Conservation (phyloP, 2,888 invertebrate genomes). For the Scrobipalpa costella region DNA sequence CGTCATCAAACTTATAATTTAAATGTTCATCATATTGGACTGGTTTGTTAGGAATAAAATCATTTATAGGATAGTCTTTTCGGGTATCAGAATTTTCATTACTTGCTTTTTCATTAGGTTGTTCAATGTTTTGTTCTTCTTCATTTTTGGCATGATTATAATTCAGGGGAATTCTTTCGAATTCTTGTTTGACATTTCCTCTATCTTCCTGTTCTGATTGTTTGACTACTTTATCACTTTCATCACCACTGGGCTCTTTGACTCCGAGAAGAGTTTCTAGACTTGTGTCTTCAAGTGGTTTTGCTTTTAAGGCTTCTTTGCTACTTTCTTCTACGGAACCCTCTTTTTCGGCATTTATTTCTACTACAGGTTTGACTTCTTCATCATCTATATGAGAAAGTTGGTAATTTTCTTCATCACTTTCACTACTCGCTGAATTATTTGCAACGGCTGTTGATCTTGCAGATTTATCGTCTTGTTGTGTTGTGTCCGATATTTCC, state of each 20-base stretch:
- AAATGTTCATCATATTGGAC: slow-evolving; percentile 63
- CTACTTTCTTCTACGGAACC: slow-evolving; percentile 40
- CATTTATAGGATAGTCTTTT: slow-evolving; percentile 38
- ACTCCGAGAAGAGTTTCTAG: slow-evolving; percentile 50
- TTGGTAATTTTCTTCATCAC: slow-evolving; percentile 41
- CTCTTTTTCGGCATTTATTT: slow-evolving; percentile 54
- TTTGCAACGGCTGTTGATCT: slow-evolving; percentile 37
- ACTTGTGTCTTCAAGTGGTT: slow-evolving; percentile 43
- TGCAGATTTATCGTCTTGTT: slow-evolving; percentile 34
- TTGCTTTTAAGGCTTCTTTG: slow-evolving; percentile 40
- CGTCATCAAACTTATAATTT: slow-evolving; percentile 67
- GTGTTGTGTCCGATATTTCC: slow-evolving; percentile 32
- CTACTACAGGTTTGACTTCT: slow-evolving; percentile 70
- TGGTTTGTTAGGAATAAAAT: slow-evolving; percentile 47
- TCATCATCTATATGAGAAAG: slow-evolving; percentile 59
- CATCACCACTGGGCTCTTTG: slow-evolving; percentile 37
- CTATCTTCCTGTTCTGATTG: slow-evolving; percentile 37
- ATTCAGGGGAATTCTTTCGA: slow-evolving; percentile 72
- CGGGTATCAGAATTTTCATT: not conserved
- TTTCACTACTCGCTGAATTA: slow-evolving; percentile 36
- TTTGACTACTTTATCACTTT: slow-evolving; percentile 43
- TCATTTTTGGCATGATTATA: slow-evolving; percentile 62
- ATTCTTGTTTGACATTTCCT: slow-evolving; percentile 65
- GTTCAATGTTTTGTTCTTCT: slow-evolving; percentile 35
- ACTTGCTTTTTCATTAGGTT: not conserved